A percentile compares a stretch with the other conserved stretches of the same genome.
Evolutionary conservation across 2,113 vertebrate species (phyloP).

Genomic region (Regulus satrapa): DNA sequence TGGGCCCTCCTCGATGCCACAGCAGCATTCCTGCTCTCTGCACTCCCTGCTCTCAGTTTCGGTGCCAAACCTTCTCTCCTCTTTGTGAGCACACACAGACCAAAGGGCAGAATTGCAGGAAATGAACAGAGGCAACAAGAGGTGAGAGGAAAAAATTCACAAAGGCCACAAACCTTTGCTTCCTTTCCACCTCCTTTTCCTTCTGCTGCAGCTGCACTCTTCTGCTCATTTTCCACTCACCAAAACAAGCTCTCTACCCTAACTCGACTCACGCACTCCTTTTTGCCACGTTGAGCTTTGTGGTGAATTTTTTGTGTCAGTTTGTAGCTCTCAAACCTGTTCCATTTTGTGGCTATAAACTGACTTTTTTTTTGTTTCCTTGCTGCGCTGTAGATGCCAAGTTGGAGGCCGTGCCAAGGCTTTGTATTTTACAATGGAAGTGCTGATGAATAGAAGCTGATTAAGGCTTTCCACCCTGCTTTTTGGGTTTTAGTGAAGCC

Average conservation of each 20-base stretch:
- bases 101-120: not conserved
- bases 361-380: not conserved
- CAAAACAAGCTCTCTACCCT: not conserved
- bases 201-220: not conserved
- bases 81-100: not conserved
- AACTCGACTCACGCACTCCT: not conserved
- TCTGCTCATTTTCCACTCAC: not conserved
- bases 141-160: not conserved
- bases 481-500: not conserved
- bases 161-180: not conserved
- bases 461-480: not conserved
- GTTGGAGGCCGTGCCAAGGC: not conserved
- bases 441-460: not conserved
- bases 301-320: not conserved
- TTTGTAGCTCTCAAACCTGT: not conserved
- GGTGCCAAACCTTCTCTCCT: not conserved
- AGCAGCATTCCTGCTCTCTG: not conserved
- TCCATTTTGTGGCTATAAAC: not conserved
- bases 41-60: not conserved
- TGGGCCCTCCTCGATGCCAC: not conserved
- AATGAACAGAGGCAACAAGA: not conserved
- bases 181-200: not conserved
- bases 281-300: not conserved
- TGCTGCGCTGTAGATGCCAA: not conserved
- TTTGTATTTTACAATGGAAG: constrained; percentile 31